These are phyloP conservation scores for Netelia melanura DNA, from an alignment of 2,888 invertebrate genomes.

Conservation along the genomic window DNA sequence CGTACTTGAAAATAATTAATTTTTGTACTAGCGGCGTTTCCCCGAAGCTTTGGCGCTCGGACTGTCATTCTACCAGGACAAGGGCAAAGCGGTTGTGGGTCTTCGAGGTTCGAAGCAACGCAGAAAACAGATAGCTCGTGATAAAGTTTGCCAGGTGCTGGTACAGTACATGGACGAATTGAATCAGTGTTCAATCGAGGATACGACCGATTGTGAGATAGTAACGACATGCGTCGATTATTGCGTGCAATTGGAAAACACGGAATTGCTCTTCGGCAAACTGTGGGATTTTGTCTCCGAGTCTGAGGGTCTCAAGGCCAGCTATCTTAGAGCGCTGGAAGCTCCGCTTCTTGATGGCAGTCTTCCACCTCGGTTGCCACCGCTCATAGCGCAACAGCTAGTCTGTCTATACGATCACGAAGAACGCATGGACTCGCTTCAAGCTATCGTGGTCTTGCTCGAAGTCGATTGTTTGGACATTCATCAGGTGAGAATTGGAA, in stretches of 20 bases:
- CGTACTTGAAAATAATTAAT: neutral
- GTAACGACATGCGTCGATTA: slow-evolving; percentile 82
- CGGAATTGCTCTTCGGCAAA: slow-evolving; percentile 85
- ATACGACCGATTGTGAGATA: slow-evolving; percentile 77
- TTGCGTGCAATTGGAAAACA: slow-evolving; percentile 83
- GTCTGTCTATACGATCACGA: slow-evolving; percentile 89
- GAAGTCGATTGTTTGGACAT: slow-evolving; percentile 88
- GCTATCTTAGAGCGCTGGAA: slow-evolving; percentile 89
- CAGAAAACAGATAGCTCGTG: slow-evolving; percentile 84
- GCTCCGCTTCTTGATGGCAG: slow-evolving; percentile 86
- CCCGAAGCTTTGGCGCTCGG: slow-evolving; percentile 87
- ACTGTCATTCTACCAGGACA: slow-evolving; percentile 88
- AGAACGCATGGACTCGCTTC: slow-evolving; percentile 88
- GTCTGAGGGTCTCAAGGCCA: slow-evolving; percentile 87
- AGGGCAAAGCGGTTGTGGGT: slow-evolving; percentile 88
- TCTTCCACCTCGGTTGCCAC: slow-evolving; percentile 87
- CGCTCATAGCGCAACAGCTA: slow-evolving; percentile 88
- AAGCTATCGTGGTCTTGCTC: slow-evolving; percentile 89
- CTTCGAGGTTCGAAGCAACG: slow-evolving; percentile 85
- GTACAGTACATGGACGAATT: slow-evolving; percentile 83
- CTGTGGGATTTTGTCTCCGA: slow-evolving; percentile 87
- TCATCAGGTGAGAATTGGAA: slow-evolving; percentile 85
- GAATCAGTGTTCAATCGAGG: slow-evolving; percentile 76
- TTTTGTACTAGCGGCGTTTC: slow-evolving; percentile 84
- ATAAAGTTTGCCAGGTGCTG: slow-evolving; percentile 83